phyloP scores from a whole-genome alignment of 2,797 vertebrate genomes.

The Staurois parvus region DNA sequence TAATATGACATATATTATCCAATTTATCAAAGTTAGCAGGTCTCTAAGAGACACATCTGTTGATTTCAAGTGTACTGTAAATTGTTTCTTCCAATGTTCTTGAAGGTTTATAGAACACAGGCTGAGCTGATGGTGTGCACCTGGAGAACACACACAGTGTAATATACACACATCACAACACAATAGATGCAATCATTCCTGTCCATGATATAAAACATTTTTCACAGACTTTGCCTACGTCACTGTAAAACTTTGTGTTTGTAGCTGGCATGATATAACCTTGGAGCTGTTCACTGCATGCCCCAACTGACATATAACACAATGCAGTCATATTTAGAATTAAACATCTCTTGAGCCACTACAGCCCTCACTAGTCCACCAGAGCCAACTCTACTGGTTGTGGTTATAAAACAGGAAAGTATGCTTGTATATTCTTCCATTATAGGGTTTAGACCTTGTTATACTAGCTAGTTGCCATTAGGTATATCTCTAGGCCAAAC shows the following conservation, averaged over 20 bases:
- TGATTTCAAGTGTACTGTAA: neutral
- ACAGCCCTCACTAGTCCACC: neutral
- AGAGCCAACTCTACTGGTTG: neutral
- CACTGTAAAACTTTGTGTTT: neutral
- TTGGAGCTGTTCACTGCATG: neutral
- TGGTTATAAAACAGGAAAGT: neutral
- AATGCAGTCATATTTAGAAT: neutral
- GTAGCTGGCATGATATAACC: neutral
- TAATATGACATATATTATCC: neutral
- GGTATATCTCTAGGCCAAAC: too few relatives aligned
- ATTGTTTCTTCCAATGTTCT: neutral
- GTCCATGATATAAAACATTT: neutral
- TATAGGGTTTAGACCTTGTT: too few relatives aligned
- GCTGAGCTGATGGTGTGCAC: neutral
- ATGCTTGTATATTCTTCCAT: too few relatives aligned
- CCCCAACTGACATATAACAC: neutral
- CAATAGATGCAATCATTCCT: neutral
- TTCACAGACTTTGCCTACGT: neutral
- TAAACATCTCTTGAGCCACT: neutral
- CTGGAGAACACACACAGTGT: slow-evolving; percentile 1
- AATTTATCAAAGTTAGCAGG: neutral
- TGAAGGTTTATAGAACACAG: neutral
- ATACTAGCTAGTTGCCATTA: too few relatives aligned
- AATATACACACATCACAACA: neutral
- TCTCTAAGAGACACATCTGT: neutral